Conservation (phyloP, 2,797 vertebrate genomes). For the Anas bahamensis region DNA sequence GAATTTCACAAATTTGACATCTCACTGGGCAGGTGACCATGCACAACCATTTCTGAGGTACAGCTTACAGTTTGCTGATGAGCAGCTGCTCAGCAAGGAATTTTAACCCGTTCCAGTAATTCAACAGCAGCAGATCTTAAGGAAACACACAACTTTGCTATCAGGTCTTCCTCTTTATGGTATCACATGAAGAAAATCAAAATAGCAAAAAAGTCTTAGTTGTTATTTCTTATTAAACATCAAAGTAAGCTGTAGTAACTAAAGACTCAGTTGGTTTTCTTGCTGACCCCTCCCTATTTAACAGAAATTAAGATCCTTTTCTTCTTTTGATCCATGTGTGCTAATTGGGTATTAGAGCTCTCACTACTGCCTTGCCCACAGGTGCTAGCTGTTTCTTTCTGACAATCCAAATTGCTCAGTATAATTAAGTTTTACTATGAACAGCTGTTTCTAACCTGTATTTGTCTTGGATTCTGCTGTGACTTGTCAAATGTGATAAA, state of each 20-base stretch:
- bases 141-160: background rate
- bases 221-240: background rate
- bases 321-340: background rate
- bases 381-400: background rate
- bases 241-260: background rate
- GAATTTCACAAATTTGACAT: background rate
- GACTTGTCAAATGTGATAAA: background rate
- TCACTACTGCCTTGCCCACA: background rate
- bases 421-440: background rate
- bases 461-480: background rate
- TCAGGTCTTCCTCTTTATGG: background rate
- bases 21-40: background rate
- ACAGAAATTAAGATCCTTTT: background rate
- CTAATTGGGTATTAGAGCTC: background rate
- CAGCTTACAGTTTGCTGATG: background rate
- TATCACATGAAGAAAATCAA: background rate
- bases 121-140: background rate
- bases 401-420: background rate
- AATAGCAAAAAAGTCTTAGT: background rate
- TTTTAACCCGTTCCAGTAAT: background rate
- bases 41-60: background rate
- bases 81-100: background rate
- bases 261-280: background rate
- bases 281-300: background rate
- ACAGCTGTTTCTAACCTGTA: background rate